phyloP scores from a whole-genome alignment of 2,797 vertebrate genomes.

The Adelosebastes latens region DNA sequence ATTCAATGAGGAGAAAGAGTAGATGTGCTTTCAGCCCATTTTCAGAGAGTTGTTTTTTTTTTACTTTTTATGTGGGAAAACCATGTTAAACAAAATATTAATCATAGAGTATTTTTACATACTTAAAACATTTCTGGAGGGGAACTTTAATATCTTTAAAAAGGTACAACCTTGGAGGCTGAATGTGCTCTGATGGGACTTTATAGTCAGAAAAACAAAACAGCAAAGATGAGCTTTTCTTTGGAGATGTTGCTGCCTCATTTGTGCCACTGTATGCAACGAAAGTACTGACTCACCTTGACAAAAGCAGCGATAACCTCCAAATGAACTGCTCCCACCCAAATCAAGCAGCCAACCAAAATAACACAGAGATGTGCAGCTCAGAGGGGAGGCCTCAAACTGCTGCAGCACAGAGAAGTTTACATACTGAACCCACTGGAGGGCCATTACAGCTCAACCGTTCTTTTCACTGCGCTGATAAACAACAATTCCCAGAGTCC shows the following conservation, averaged over 20 bases:
- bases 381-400: constrained; percentile 62
- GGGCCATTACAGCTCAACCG: constrained; percentile 75
- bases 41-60: neutral
- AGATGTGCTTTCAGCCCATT: neutral
- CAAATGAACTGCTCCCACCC: constrained; percentile 66
- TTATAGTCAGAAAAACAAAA: neutral
- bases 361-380: constrained; percentile 58
- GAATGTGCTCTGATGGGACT: neutral
- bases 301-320: constrained; percentile 71
- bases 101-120: neutral
- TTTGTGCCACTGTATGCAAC: constrained; percentile 37
- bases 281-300: constrained; percentile 72
- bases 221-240: constrained; percentile 8
- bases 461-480: constrained; percentile 70
- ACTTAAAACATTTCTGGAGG: neutral
- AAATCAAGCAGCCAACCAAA: constrained; percentile 72
- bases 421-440: constrained; percentile 72
- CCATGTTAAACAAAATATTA: neutral
- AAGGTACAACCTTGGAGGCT: constrained; percentile 4
- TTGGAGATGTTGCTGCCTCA: constrained; percentile 3
- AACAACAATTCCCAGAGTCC: constrained; percentile 82
- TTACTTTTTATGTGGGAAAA: neutral
- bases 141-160: neutral
- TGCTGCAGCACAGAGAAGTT: constrained; percentile 67
- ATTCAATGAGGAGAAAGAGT: neutral